Evolutionary conservation across 2,797 vertebrate species (phyloP).

Genomic region (Euthynnus affinis): DNA sequence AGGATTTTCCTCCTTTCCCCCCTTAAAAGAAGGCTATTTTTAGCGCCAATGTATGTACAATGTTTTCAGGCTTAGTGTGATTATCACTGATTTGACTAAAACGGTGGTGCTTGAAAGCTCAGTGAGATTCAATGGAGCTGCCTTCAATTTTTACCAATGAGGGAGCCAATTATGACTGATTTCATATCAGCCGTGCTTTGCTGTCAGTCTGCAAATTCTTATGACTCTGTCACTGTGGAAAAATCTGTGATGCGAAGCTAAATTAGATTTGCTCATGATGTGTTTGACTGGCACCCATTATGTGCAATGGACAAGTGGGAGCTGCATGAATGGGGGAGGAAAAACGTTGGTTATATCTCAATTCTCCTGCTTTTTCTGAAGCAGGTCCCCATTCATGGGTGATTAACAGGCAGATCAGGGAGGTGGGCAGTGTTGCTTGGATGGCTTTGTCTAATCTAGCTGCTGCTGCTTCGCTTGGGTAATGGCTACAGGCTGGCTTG

Average conservation of each 20-base stretch:
- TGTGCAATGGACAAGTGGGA: constrained; percentile 62
- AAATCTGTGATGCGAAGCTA: constrained; percentile 62
- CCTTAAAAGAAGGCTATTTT: constrained; percentile 57
- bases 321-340: constrained; percentile 53
- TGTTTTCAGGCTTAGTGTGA: constrained; percentile 55
- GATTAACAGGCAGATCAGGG: constrained; percentile 74
- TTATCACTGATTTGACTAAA: constrained; percentile 68
- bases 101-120: constrained; percentile 42
- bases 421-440: constrained; percentile 70
- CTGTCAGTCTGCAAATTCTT: constrained; percentile 58
- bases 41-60: constrained; percentile 47
- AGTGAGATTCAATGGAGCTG: constrained; percentile 49
- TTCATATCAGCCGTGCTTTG: constrained; percentile 63
- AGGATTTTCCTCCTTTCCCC: constrained; percentile 29
- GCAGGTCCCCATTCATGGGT: constrained; percentile 67
- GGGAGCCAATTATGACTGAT: constrained; percentile 65
- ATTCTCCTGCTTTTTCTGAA: constrained; percentile 64
- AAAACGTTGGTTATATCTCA: constrained; percentile 62
- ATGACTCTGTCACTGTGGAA: constrained; percentile 54
- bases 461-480: constrained; percentile 62
- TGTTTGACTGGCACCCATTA: constrained; percentile 71
- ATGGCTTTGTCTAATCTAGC: constrained; percentile 71
- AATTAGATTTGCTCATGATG: constrained; percentile 69
- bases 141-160: constrained; percentile 47
- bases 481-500: constrained; percentile 66